Conservation (phyloP, 2,113 vertebrate genomes). For the Albula glossodonta region DNA sequence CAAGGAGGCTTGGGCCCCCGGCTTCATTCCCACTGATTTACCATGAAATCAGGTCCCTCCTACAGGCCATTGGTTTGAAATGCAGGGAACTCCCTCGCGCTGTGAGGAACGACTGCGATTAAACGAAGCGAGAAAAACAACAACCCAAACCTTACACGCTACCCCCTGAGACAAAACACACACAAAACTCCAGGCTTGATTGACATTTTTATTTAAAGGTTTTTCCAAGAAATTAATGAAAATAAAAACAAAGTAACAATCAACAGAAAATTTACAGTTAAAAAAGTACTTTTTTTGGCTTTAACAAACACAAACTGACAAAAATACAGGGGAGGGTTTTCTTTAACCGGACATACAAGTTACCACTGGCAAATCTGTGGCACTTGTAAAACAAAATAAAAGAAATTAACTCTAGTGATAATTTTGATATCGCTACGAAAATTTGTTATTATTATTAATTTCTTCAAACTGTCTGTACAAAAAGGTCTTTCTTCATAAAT, state of each 20-base stretch:
- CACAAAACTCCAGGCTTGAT: constrained; percentile 43
- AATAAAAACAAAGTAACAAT: constrained; percentile 87
- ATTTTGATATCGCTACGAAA: constrained; percentile 97
- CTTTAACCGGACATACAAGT: constrained; percentile 93
- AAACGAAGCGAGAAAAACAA: not conserved
- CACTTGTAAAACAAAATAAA: constrained; percentile 92
- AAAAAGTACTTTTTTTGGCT: constrained; percentile 88
- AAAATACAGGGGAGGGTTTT: constrained; percentile 85
- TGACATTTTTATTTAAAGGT: constrained; percentile 91
- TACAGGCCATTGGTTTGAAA: not conserved
- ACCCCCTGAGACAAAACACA: constrained; percentile 43
- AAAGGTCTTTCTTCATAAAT: constrained; percentile 99
- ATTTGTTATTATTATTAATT: constrained; percentile 77
- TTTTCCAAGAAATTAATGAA: constrained; percentile 89
- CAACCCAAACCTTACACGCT: not conserved
- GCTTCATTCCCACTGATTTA: not conserved
- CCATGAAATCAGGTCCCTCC: not conserved
- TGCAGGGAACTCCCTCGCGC: not conserved
- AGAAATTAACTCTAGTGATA: constrained; percentile 90
- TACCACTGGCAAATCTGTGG: constrained; percentile 95
- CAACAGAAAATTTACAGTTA: constrained; percentile 88
- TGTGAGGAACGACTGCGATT: constrained; percentile 6
- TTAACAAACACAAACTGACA: constrained; percentile 90
- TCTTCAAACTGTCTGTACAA: constrained; percentile 92
- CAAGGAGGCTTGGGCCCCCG: not conserved